Evolutionary conservation across 2,113 vertebrate species (phyloP), one percentile per base, ranked within the genome.

Genomic region (Chrysemys picta): DNA sequence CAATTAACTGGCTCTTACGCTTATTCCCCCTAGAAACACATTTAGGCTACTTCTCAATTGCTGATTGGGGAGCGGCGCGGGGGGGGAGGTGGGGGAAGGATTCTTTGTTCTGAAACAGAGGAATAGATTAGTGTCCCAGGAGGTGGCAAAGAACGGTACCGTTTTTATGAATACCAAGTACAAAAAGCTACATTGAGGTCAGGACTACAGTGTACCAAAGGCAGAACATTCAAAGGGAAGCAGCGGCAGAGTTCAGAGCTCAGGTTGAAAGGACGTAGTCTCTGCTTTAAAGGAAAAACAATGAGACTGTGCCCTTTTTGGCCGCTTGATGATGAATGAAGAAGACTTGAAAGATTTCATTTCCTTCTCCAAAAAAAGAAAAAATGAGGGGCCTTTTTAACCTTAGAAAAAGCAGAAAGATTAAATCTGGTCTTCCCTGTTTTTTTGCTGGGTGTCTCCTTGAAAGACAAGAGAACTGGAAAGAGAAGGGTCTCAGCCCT

Each of bases 1-100:
- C 94, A 65, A 91, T 96, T 93, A 95, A 57, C 84, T 2, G 16
- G 27, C 4, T 49, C 57, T 96, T 89, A 78, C 85, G 75, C 53
- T 2, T n/a, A 78, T 95, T 90, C 88, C 96, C 90, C 24, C 1
- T 17, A 81, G 42, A 50, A 84, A 1, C 49, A 19, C 82, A n/a
- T 47, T 5, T 3, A 75, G 62, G 91, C 72, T 1, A 2, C 65
- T 16, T 31, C 62, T 62, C 52, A 5, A 35, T 79, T 2, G 5
- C 35, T 1, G 65, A 50, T 82, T 1, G 0, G 45, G 5, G 75
- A 2, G 45, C 29, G 29, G 0, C 5, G 72, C 5, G 3, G 7
- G 82, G 49, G 35, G 25, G 25, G 6, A 45, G 45, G 45, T 6
- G 10, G 2, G 29, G 9, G n/a, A 5, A 50, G 50, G 14, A 50